Base-by-base conservation (phyloP, 2,113 vertebrate species). In the Uropsilus gracilis region DNA sequence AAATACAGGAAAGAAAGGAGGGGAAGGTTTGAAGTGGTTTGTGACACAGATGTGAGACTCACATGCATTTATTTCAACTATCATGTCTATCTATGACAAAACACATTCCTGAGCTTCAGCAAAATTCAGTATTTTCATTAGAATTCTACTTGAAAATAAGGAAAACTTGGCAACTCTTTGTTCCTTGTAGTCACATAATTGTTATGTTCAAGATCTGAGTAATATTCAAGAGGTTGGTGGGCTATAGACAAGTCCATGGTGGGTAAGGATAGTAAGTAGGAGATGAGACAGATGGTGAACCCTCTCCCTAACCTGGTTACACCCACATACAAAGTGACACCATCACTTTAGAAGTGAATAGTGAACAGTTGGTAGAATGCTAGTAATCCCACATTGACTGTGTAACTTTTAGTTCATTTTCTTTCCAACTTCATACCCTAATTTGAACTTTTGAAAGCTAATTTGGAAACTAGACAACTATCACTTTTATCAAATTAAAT, bases 401-500 rank as follows among this genome's bases (percentile, higher is more conserved):
- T 61, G 28, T n/a, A 66, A 75, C 81, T 90, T 91, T 44, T 53
- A 71, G 84, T 78, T 86, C 18, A 39, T 78, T 84, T 83, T 78
- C 91, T 50, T 14, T 53, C 88, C 42, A n/a, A 87, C 32, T 12
- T 85, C 69, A 32, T n/a, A 78, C 86, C 34, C n/a, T 48, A 92
- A 91, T 48, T 82, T 90, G 87, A 95, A 81, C n/a, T 78, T 81
- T 90, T 57, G 32, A 80, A 92, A 76, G 30, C 28, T 94, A 50
- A 77, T 71, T 93, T 86, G 91, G 61, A 17, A 55, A 16, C 32
- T 81, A 42, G 66, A 59, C 24, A 10, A 34, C 18, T 44, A 86
- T 3, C 11, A 71, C 46, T 14, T 80, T 59, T 89, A 77, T 91
- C 39, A 96, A 76, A 78, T 83, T 77, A 94, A 84, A 20, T 76